phyloP scores from a whole-genome alignment of 2,797 vertebrate genomes.

The Microctenopoma stevenorrisi region DNA sequence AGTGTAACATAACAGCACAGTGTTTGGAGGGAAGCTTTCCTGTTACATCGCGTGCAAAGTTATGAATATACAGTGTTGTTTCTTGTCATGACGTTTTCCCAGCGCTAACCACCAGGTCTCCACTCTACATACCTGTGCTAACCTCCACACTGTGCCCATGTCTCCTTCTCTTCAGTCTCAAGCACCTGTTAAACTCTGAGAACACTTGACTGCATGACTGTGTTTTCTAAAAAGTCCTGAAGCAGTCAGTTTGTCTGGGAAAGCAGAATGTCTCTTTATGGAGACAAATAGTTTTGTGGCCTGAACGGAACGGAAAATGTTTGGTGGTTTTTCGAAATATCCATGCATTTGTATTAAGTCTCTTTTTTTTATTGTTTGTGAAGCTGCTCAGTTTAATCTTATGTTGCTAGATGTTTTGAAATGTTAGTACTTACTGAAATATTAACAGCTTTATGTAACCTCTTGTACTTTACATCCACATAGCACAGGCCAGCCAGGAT shows the following conservation, averaged over 20 bases:
- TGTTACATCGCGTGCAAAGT: neutral
- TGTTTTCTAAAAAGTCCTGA: constrained; percentile 43
- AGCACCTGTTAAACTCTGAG: constrained; percentile 80
- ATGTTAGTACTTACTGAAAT: neutral
- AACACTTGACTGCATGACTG: constrained; percentile 76
- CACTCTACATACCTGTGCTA: constrained; percentile 72
- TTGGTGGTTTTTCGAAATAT: neutral
- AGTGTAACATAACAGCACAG: neutral
- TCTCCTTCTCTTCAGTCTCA: constrained; percentile 82
- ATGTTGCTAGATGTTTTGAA: neutral
- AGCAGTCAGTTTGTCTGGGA: constrained; percentile 3
- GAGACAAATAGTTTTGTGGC: neutral
- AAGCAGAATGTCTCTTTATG: constrained; percentile 8
- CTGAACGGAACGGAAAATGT: neutral
- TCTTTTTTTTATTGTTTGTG: neutral
- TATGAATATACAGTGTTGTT: constrained; percentile 16
- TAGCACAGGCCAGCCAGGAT: constrained; percentile 36
- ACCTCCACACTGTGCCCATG: constrained; percentile 62
- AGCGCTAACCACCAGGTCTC: constrained; percentile 10
- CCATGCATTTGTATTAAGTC: too few relatives aligned
- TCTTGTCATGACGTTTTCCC: constrained; percentile 36
- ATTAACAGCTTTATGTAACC: constrained; percentile 18
- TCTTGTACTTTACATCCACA: constrained; percentile 34
- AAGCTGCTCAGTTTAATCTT: neutral
- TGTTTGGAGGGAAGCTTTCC: neutral